Percentiles rank a stretch among this genome's conserved stretches.
These are phyloP conservation scores for Ophiothrix spiculata DNA, from an alignment of 35 echinoderm and acorn worm genomes.

Conservation along the genomic window DNA sequence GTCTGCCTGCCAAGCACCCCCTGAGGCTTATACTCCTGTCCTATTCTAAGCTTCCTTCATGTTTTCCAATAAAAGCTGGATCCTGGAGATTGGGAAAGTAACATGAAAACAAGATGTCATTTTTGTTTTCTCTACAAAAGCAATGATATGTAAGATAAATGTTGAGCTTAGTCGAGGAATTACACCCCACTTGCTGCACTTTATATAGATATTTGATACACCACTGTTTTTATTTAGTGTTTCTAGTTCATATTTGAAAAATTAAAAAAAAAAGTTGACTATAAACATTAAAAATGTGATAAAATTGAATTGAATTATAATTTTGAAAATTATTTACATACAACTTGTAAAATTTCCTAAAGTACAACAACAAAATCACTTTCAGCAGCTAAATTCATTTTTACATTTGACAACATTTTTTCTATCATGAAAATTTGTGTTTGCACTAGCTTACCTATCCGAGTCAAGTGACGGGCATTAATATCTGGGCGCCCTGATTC, in stretches of 20 bases:
- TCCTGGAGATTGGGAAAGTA: neutral
- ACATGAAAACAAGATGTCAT: neutral
- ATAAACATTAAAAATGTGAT: neutral
- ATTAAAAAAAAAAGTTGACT: neutral
- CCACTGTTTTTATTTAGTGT: neutral
- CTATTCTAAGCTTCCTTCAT: neutral
- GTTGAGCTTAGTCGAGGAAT: neutral
- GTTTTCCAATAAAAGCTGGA: neutral
- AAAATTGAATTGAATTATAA: too few species aligned
- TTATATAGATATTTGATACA: neutral
- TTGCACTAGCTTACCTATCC: neutral
- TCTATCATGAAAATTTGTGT: too few species aligned
- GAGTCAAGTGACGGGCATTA: neutral
- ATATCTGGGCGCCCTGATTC: slow-evolving; percentile 11
- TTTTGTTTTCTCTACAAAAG: neutral
- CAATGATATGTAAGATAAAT: slow-evolving; percentile 10
- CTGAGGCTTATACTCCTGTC: neutral
- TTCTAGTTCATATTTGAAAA: neutral
- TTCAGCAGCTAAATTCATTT: too few species aligned
- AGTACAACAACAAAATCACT: too few species aligned
- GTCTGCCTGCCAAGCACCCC: neutral
- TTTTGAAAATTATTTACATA: too few species aligned
- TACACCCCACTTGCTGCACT: slow-evolving; percentile 2
- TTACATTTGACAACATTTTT: too few species aligned
- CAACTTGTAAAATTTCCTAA: too few species aligned